These are phyloP conservation scores for Neoseiulus cucumeris DNA, from an alignment of 1,140 invertebrate species.

Conservation along the genomic window DNA sequence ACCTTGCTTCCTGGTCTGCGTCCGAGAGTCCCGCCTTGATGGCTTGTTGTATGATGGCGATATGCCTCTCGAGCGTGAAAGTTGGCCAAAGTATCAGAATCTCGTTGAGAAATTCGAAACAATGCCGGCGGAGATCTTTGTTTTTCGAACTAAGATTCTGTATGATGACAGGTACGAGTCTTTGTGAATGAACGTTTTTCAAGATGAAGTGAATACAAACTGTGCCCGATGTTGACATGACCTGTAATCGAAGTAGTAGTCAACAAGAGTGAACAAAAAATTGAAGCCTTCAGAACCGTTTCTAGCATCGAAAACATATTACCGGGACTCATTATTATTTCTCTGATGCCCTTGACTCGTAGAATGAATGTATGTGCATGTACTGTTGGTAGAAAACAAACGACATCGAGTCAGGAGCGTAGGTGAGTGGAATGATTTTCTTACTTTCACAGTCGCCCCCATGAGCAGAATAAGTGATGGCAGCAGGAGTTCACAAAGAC, in stretches of 20 bases:
- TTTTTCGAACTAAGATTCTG: constrained; percentile 59
- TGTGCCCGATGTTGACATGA: constrained; percentile 72
- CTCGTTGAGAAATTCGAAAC: constrained; percentile 63
- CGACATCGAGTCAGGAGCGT: no score
- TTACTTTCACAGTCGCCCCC: background rate
- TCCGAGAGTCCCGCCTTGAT: constrained; percentile 74
- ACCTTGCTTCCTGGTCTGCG: constrained; percentile 67
- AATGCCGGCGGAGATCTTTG: constrained; percentile 45
- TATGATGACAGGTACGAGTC: constrained; percentile 68
- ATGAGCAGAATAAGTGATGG: background rate
- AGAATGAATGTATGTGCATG: no score
- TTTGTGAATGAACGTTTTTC: constrained; percentile 52
- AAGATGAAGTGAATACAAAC: constrained; percentile 75
- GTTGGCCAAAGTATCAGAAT: constrained; percentile 67
- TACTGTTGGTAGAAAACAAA: no score
- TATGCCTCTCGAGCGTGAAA: constrained; percentile 57
- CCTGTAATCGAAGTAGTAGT: no score
- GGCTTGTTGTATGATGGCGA: constrained; percentile 50
- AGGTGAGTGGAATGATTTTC: background rate
- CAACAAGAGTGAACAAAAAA: background rate
- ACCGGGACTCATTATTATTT: no score
- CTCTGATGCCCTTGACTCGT: no score
- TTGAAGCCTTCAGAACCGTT: background rate
- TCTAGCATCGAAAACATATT: no score
- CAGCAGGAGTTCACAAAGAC: background rate